Percentiles rank a stretch among this genome's conserved stretches.
Evolutionary conservation across 2,888 invertebrate species (phyloP).

Genomic region (Hirtodrosophila histrioides): DNA sequence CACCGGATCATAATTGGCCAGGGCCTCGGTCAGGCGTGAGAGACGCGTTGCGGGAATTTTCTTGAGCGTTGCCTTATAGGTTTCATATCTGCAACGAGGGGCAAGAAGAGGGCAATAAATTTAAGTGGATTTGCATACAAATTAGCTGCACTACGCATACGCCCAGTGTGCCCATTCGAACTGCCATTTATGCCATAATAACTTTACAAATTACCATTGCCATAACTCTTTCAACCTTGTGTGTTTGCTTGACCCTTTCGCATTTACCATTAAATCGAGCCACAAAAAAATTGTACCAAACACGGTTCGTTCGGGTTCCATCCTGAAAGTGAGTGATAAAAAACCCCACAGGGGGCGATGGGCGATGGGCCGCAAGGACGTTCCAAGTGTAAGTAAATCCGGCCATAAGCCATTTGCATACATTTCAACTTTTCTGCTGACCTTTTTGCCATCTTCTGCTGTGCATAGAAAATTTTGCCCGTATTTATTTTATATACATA

Average conservation of each 20-base stretch:
- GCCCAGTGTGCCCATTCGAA: conserved; percentile 42
- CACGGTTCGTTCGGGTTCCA: conserved; percentile 30
- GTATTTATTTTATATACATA: conserved; percentile 17
- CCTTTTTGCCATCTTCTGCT: conserved; percentile 32
- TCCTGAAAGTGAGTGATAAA: conserved; percentile 60
- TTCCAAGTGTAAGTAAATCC: conserved; percentile 69
- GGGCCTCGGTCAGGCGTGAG: conserved; percentile 92
- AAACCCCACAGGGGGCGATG: conserved; percentile 10
- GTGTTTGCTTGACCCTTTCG: conserved; percentile 55
- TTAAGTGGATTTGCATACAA: conserved; percentile 59
- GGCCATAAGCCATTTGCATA: conserved; percentile 74
- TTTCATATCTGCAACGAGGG: conserved; percentile 86
- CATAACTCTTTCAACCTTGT: conserved; percentile 51
- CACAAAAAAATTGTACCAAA: conserved; percentile 46
- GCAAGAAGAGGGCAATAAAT: conserved; percentile 38
- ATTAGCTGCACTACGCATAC: conserved; percentile 50
- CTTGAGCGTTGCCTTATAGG: conserved; percentile 92
- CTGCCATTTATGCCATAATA: conserved; percentile 49
- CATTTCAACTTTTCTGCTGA: conserved; percentile 59
- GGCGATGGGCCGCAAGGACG: conserved; percentile 16
- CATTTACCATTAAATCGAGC: conserved; percentile 52
- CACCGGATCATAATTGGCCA: conserved; percentile 95
- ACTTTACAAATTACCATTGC: conserved; percentile 68
- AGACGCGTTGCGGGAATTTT: conserved; percentile 95
- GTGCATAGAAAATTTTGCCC: conserved; percentile 24